phyloP scores from a whole-genome alignment of 1,140 invertebrate species.

The Papilio helenus region DNA sequence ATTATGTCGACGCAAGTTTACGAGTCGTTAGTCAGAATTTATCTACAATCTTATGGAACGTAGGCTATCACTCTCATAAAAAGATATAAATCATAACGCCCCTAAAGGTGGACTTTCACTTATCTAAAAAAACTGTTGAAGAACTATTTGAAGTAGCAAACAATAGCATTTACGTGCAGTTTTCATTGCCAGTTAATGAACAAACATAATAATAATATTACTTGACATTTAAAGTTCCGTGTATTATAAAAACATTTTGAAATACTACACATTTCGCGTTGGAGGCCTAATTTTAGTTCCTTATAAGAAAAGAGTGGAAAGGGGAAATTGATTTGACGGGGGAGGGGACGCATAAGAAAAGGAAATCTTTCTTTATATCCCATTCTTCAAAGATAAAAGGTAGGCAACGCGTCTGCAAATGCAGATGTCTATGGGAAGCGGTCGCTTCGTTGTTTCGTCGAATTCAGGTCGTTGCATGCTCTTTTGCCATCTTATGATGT shows the following conservation, averaged over 20 bases:
- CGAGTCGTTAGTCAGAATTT: slow-evolving; percentile 29
- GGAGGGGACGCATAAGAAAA: too few species aligned
- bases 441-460: too few species aligned
- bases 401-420: too few species aligned
- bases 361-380: too few species aligned
- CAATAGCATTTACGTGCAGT: not conserved
- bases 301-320: too few species aligned
- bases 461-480: too few species aligned
- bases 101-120: slow-evolving; percentile 10
- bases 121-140: not conserved
- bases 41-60: slow-evolving; percentile 6
- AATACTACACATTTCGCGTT: not conserved
- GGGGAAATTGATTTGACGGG: too few species aligned
- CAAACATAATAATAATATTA: not conserved
- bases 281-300: too few species aligned
- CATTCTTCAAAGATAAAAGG: too few species aligned
- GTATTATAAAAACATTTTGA: not conserved
- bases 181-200: not conserved
- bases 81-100: slow-evolving; percentile 19
- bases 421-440: too few species aligned
- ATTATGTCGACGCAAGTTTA: slow-evolving; percentile 25
- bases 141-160: not conserved
- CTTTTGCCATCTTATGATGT: too few species aligned
- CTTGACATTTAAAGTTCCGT: not conserved
- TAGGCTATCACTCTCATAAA: slow-evolving; percentile 23